Base-by-base conservation (phyloP, 2,797 vertebrate genomes). In the Anguilla pacifica region DNA sequence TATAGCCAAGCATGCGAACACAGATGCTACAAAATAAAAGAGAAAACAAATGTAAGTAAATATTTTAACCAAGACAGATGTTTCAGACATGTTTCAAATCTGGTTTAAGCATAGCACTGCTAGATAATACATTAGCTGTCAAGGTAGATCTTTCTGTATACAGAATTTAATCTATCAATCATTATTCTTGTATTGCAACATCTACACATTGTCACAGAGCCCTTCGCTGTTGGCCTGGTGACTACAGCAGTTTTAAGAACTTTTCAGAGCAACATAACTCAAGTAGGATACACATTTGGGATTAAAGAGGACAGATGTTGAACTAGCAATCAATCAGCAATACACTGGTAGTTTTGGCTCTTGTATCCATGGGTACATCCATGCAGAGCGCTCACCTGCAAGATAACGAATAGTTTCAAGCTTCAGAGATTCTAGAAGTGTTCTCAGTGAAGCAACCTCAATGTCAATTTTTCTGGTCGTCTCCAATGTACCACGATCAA, bases 391-490 rank as follows among this genome's bases (percentile, higher is more conserved):
- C 43, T 67, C 96, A 98, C 98, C 98, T 97, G 98, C 98, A 85
- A 99, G 95, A 91, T 99, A 99, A 43, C 97, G 97, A 46, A 99
- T 89, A 0, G 98, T 99, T 85, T 98, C 97, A 59, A 99, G 97
- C 87, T 99, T 99, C 79, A 98, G 97, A 0, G 98, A 99, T 90
- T 99, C 98, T 94, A 99, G 97, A 19, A 99, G 93, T 0, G 97
- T 99, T 93, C 98, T 99, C 84, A 99, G 95, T 0, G 97, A 99
- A 7, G 98, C 98, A 88, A 99, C 98, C 95, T 99, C 96, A 53
- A 97, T 96, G 91, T 99, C 98, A 25, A 99, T 99, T 95, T 98
- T 99, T 93, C 97, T 97, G 90, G 96, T 97, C 89, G 97, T 97
- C 94, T 99, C 98, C 72, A 97, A 96, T 87, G 97, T 97, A 90